phyloP scores from a whole-genome alignment of 1,140 invertebrate species.

The Bombus confusus region DNA sequence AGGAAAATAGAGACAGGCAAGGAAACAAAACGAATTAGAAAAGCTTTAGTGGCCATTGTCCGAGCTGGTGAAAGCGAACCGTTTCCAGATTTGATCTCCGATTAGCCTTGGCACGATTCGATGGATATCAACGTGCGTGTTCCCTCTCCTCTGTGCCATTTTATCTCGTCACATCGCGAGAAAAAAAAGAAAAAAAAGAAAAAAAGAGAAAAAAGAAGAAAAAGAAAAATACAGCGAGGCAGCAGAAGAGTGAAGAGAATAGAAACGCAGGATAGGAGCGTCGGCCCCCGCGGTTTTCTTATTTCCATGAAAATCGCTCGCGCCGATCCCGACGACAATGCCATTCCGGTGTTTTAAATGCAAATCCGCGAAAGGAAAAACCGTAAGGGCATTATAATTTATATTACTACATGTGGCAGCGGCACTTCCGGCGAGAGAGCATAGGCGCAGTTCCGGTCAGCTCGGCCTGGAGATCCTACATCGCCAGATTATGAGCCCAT shows the following conservation, averaged over 20 bases:
- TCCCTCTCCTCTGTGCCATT: background rate
- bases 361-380: slow-evolving; percentile 80
- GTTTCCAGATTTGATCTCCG: slow-evolving; percentile 57
- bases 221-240: background rate
- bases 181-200: background rate
- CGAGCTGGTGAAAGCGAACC: slow-evolving; percentile 61
- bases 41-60: slow-evolving; percentile 48
- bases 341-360: slow-evolving; percentile 77
- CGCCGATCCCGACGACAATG: slow-evolving; percentile 75
- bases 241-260: background rate
- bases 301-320: slow-evolving; percentile 76
- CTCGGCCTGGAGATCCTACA: slow-evolving; percentile 79
- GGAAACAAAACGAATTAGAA: slow-evolving; percentile 37
- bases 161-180: background rate
- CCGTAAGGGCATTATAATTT: slow-evolving; percentile 82
- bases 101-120: slow-evolving; percentile 65
- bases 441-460: slow-evolving; percentile 82
- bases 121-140: slow-evolving; percentile 48
- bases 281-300: slow-evolving; percentile 55
- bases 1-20: background rate
- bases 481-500: slow-evolving; percentile 81
- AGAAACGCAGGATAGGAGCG: background rate
- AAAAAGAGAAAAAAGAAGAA: background rate
- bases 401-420: slow-evolving; percentile 82
- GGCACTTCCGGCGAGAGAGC: slow-evolving; percentile 80